Percentiles rank a stretch among this genome's conserved stretches.
Evolutionary conservation across 1,140 invertebrate genomes (phyloP).

Genomic region (Orussus abietinus): DNA sequence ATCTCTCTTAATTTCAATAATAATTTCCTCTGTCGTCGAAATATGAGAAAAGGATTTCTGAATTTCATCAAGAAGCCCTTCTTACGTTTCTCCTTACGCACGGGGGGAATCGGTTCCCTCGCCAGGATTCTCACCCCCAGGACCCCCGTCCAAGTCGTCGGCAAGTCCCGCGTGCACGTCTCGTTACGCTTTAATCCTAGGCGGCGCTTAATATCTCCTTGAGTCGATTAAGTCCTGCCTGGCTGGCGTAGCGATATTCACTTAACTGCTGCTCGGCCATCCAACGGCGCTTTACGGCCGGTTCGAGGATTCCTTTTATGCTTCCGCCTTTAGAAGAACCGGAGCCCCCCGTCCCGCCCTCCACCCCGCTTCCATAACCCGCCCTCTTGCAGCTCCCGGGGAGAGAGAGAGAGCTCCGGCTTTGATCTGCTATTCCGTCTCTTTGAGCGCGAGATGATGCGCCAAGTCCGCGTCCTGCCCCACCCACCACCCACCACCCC

Average conservation of each 20-base stretch:
- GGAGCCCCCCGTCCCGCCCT: background rate
- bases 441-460: constrained; percentile 6
- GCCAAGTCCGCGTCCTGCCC: constrained; percentile 4
- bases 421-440: constrained; percentile 37
- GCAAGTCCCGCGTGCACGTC: no score
- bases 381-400: background rate
- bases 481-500: constrained; percentile 17
- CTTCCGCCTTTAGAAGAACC: constrained; percentile 1
- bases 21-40: no score
- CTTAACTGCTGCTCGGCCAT: constrained; percentile 13
- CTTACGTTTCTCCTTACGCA: no score
- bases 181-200: no score
- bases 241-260: constrained; percentile 11
- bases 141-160: background rate
- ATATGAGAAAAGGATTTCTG: no score
- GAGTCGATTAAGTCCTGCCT: no score
- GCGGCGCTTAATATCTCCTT: no score
- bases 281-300: background rate
- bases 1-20: no score
- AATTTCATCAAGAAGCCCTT: no score
- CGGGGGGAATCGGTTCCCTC: no score
- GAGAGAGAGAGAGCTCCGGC: constrained; percentile 10
- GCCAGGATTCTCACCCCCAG: background rate
- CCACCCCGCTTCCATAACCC: background rate
- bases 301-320: constrained; percentile 6